These are phyloP conservation scores for Drosophila orena DNA, from an alignment of 1,140 invertebrate genomes.

Conservation along the genomic window DNA sequence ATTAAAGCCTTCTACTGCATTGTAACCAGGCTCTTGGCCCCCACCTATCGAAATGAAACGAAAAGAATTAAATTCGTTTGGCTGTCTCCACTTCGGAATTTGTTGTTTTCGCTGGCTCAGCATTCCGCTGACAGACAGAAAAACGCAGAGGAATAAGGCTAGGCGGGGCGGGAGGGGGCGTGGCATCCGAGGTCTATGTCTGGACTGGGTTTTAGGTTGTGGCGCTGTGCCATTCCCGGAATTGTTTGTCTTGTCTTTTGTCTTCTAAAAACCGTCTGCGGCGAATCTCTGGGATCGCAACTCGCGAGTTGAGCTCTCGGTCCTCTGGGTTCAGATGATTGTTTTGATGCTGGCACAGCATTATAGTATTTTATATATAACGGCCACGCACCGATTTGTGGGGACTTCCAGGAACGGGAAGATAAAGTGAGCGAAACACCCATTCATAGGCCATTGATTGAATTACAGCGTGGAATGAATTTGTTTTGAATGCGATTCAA, in stretches of 20 bases:
- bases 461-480: conserved; percentile 60
- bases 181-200: conserved; percentile 52
- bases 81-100: conserved; percentile 36
- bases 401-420: conserved; percentile 57
- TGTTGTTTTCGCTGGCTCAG: conserved; percentile 51
- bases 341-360: conserved; percentile 67
- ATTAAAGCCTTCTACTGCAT: conserved; percentile 15
- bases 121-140: conserved; percentile 44
- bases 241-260: conserved; percentile 73
- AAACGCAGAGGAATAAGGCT: conserved; percentile 8
- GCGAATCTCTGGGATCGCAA: conserved; percentile 25
- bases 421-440: conserved; percentile 38
- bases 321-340: conserved; percentile 48
- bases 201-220: conserved; percentile 48
- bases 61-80: conserved; percentile 42
- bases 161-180: neutral
- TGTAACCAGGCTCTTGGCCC: conserved; percentile 8
- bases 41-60: conserved; percentile 27
- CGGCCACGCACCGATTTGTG: conserved; percentile 57
- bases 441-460: conserved; percentile 72
- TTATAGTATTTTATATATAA: conserved; percentile 44
- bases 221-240: conserved; percentile 62
- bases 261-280: conserved; percentile 42
- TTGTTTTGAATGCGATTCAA: conserved; percentile 38
- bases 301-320: conserved; percentile 12